These are phyloP conservation scores for Bradynema listronoti DNA, from an alignment of 1,140 invertebrate species.

Conservation along the genomic window DNA sequence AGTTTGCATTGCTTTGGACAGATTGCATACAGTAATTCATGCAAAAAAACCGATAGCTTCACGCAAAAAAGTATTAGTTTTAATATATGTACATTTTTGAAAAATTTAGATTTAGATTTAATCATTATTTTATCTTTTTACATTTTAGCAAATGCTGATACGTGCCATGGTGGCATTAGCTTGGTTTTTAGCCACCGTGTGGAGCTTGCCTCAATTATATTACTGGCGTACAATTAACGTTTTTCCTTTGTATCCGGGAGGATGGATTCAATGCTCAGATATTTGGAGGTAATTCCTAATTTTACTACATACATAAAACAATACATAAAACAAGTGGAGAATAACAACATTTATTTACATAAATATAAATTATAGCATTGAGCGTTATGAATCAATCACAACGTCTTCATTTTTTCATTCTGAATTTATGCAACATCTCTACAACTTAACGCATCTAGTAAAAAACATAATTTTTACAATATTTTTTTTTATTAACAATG, in stretches of 20 bases:
- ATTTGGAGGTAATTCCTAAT: slow-evolving; percentile 26
- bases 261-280: slow-evolving; percentile 48
- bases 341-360: not conserved
- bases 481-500: not conserved
- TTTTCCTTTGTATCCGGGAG: slow-evolving; percentile 20
- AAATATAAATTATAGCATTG: slow-evolving; percentile 1
- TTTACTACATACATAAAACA: slow-evolving; percentile 12
- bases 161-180: slow-evolving; percentile 9
- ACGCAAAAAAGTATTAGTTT: slow-evolving; percentile 15
- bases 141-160: slow-evolving; percentile 11
- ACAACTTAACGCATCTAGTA: slow-evolving; percentile 30
- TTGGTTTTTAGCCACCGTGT: slow-evolving; percentile 35
- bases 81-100: slow-evolving; percentile 3
- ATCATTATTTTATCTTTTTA: not conserved
- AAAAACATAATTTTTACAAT: slow-evolving; percentile 1
- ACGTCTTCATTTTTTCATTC: not conserved
- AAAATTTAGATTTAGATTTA: slow-evolving; percentile 4
- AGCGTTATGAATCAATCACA: slow-evolving; percentile 15
- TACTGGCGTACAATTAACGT: slow-evolving; percentile 35
- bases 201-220: slow-evolving; percentile 37
- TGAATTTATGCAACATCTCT: slow-evolving; percentile 23
- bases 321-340: not conserved
- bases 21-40: slow-evolving; percentile 45
- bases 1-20: slow-evolving; percentile 52
- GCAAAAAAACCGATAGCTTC: slow-evolving; percentile 28